Percentiles rank a stretch among this genome's conserved stretches.
These are phyloP conservation scores for Nerophis ophidion DNA, from an alignment of 2,113 vertebrate genomes.

Conservation along the genomic window DNA sequence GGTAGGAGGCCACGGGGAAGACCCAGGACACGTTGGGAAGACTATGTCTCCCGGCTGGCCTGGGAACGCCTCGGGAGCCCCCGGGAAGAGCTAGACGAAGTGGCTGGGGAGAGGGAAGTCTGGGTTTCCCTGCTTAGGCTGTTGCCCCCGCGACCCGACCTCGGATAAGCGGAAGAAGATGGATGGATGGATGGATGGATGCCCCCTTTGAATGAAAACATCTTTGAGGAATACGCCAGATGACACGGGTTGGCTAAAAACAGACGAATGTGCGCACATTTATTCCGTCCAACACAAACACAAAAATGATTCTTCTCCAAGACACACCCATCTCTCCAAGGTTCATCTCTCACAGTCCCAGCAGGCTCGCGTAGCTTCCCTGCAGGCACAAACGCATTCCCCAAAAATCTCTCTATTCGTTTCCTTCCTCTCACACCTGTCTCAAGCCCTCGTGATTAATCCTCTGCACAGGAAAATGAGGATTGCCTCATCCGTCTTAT, in stretches of 20 bases:
- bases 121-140: too few species aligned
- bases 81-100: too few species aligned
- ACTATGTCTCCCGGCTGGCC: too few species aligned
- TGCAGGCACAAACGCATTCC: constrained; percentile 28
- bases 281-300: background rate
- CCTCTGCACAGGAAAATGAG: constrained; percentile 14
- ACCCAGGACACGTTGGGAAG: too few species aligned
- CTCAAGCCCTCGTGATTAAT: constrained; percentile 28
- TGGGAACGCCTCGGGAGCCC: too few species aligned
- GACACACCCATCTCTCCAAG: constrained; percentile 19
- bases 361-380: constrained; percentile 34
- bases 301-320: constrained; percentile 22
- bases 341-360: constrained; percentile 25
- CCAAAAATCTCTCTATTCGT: constrained; percentile 8
- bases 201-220: constrained; percentile 28
- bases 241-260: constrained; percentile 16
- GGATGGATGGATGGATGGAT: too few species aligned
- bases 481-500: constrained; percentile 12
- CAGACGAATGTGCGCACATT: constrained; percentile 19
- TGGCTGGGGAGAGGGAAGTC: too few species aligned
- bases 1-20: too few species aligned
- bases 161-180: too few species aligned
- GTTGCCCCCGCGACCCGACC: too few species aligned
- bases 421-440: constrained; percentile 32
- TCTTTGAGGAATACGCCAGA: constrained; percentile 14